Evolutionary conservation across 2,888 invertebrate species (phyloP), one percentile per base, ranked within the genome.

Genomic region (Watsonalla cultraria): DNA sequence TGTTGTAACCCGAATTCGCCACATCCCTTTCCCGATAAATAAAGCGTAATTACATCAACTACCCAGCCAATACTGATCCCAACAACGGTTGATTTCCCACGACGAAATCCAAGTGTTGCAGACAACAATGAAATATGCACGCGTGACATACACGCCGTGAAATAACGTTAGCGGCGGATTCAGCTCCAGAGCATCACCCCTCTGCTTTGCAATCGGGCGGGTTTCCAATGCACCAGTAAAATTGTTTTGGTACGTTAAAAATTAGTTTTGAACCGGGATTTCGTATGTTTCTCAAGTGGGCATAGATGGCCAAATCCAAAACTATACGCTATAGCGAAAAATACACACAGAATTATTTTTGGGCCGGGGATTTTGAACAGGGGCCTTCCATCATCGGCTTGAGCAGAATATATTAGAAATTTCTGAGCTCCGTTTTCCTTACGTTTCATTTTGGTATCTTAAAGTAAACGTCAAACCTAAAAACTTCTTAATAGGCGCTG

Each of bases 111-210:
- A 72, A 70, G 64, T 68, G 72, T 75, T 80, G 80, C 77, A 70
- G 60, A 73, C 78, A 76, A 86, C 84, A 86, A 82, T 86, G 83
- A 80, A 84, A 86, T 83, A 86, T 87, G 84, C 82, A 86, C 74
- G 82, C 80, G 77, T 84, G 84, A 82, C 82, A 76, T 76, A 78
- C 65, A 72, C 66, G 70, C 76, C 80, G 74, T 85, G 83, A 81
- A 87, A 87, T 79, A 76, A 74, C 74, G 78, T 85, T 79, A 84
- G 78, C 59, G 70, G 64, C 67, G 67, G 67, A 66, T 69, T 67
- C 65, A 69, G 72, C 72, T 71, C 59, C 48, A 53, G 49, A 53
- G 61, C 39, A 48, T 33, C 54, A 52, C 45, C 47, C 42, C 11
- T 11, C 42, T 42, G 42, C 11, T 42, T 42, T 8, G 42, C 11